Evolutionary conservation across 2,888 invertebrate genomes (phyloP), one percentile per base, ranked within the genome.

Genomic region (Tillus elongatus): DNA sequence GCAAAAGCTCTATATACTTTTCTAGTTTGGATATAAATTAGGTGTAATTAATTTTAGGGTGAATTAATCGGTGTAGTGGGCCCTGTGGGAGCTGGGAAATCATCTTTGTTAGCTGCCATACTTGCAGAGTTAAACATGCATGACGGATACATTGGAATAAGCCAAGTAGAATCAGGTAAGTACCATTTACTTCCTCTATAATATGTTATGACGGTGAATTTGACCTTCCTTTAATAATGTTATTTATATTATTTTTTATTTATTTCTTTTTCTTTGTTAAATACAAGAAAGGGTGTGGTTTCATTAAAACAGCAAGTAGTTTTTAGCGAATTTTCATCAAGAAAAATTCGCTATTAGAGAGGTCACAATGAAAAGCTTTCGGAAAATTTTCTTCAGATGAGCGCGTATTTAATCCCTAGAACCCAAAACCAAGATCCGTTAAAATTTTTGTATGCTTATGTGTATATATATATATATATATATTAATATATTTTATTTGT

Each of bases 31-130:
- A 15, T 30, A 35, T 64, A 9, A 31, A 12, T 8, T 14, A 8
- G n/a, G 6, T n/a, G 24, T 19, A 12, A 64, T 41, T 62, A 67
- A 11, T 66, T 66, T 4, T 62, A 82, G 72, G 86, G 84, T 1
- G 79, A 87, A 49, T 70, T 90, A 41, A 67, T 96, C 11, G 95
- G 93, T 14, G 71, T 97, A 8, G 80, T 89, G 48, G 96, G 96
- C 0, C 75, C 76, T 44, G 85, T 95, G 2, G 96, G 95, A 1
- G 79, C 85, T 52, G 97, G 97, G 6, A 97, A 98, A 67, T 84
- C 88, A 8, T 82, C 88, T 0, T 68, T 97, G 2, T 67, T 97
- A 13, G 73, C 81, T 36, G 86, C 90, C 1, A 75, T 97, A 35
- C 69, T 93, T 35, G 93, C 85, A 4, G 92, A 93, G 61, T 75